Base-by-base conservation (phyloP, 2,113 vertebrate genomes). In the Campylomormyrus numenius region DNA sequence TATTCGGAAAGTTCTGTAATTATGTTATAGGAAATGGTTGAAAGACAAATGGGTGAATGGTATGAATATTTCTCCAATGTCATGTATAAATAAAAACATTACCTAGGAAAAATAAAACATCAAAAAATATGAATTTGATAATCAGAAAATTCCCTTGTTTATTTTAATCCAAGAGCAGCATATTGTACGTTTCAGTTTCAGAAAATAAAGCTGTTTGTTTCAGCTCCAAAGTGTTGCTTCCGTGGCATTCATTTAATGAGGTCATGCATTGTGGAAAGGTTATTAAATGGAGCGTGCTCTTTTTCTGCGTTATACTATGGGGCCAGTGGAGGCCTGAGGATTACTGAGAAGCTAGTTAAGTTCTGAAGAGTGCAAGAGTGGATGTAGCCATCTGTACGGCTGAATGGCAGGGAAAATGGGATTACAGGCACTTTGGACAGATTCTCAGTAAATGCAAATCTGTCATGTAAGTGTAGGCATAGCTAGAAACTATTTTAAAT, bases 381-480 rank as follows among this genome's bases (percentile, higher is more conserved):
- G 35, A 80, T 80, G 35, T 42, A 80, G 35, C 74, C 74, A 80
- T 80, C 74, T 80, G 74, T 42, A 80, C 4, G 74, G 31, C 35
- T 80, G 74, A 80, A 39, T 80, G 35, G 35, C 31, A 80, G 74
- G 13, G 74, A 80, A 74, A 80, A 80, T 39, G 35, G 74, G 35
- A 80, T 80, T 80, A 80, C 13, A 42, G 35, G 31, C 74, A 80
- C 74, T 80, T 80, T 80, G 74, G 74, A 80, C 74, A 80, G 74
- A 80, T 80, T 80, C 74, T 80, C 74, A 80, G 74, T 39, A 80
- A 80, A 80, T 80, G 74, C 74, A 80, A 80, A 80, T 80, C 74
- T 80, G 31, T 80, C 74, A 80, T 80, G 74, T 17, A 80, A 80
- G 39, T 80, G 74, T 42, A 42, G 74, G 74, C 17, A 39, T 42